Evolutionary conservation across 2,888 invertebrate species (phyloP), one percentile per base, ranked within the genome.

Genomic region (Cerceris ruficornis): DNA sequence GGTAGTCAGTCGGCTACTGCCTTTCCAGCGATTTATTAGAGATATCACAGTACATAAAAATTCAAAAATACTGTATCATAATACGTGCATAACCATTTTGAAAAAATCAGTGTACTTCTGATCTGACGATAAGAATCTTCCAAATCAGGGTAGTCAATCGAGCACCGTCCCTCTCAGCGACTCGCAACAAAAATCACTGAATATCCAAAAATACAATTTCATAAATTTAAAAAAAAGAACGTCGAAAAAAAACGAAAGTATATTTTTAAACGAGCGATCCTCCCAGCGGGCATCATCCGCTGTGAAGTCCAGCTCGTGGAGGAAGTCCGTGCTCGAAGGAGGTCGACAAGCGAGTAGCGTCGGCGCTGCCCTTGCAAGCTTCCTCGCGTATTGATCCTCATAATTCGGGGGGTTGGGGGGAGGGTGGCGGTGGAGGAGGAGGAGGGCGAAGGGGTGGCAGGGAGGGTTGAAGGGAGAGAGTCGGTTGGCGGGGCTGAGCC

Each of bases 371-470:
- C 89, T 90, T 90, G 91, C 90, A 84, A 90, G 90, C 90, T 90
- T 89, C 87, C 89, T 90, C 90, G 91, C 88, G 92, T 92, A 92
- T 92, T 92, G 92, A 92, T 92, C 92, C 91, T 92, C 91, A 92
- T 92, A 92, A 92, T 92, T 92, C 88, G 87, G 89, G 86, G 88
- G 87, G 86, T 87, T 69, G 71, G 77, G 68, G 75, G 73, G 82
- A 77, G 77, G 84, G 81, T 72, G 75, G 72, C 68, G 79, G 75
- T 72, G 75, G 74, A 66, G 75, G 73, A 75, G 65, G 76, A 82
- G 76, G 77, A 69, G 75, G 14, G 39, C 7, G 72, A 77, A 79
- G 54, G 80, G 80, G 50, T 69, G 73, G 82, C 73, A 81, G 85
- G 81, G 81, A 80, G 70, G 68, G 68, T 72, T 76, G 75, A 77